These are phyloP conservation scores for Eptatretus atami DNA, from an alignment of 2,797 vertebrate genomes.

Conservation along the genomic window DNA sequence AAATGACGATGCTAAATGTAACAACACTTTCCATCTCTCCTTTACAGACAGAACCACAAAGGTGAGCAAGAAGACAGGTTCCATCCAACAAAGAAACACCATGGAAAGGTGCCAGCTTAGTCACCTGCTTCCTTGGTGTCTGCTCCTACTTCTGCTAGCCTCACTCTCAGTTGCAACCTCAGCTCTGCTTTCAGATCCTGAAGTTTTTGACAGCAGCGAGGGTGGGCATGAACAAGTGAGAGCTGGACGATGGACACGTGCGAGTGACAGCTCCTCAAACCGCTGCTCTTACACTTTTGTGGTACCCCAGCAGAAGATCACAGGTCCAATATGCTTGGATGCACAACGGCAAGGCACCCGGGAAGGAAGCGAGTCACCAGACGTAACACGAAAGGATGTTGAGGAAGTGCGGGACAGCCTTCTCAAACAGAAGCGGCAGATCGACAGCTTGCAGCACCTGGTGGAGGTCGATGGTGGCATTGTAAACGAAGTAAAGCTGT, in stretches of 20 bases:
- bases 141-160: slow-evolving; percentile 1
- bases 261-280: slow-evolving; percentile 19
- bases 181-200: background rate
- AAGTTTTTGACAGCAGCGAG: slow-evolving; percentile 1
- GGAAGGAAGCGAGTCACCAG: slow-evolving; percentile 16
- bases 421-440: slow-evolving; percentile 57
- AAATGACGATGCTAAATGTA: too few relatives aligned
- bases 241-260: slow-evolving; percentile 19
- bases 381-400: slow-evolving; percentile 67
- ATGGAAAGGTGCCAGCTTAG: background rate
- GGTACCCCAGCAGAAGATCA: slow-evolving; percentile 72
- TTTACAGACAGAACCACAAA: too few relatives aligned
- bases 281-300: slow-evolving; percentile 87
- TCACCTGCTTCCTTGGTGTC: background rate
- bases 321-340: slow-evolving; percentile 72
- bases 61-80: too few relatives aligned
- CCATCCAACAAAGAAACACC: background rate
- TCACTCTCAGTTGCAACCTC: background rate
- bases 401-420: slow-evolving; percentile 64
- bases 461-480: slow-evolving; percentile 84
- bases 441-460: slow-evolving; percentile 60
- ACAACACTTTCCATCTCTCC: too few relatives aligned
- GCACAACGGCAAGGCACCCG: slow-evolving; percentile 32
- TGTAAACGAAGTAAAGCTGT: slow-evolving; percentile 79
- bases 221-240: background rate